A percentile compares a stretch with the other conserved stretches of the same genome.
Conservation (phyloP, 2,888 invertebrate species). For the Acanthacorydalis orientalis region DNA sequence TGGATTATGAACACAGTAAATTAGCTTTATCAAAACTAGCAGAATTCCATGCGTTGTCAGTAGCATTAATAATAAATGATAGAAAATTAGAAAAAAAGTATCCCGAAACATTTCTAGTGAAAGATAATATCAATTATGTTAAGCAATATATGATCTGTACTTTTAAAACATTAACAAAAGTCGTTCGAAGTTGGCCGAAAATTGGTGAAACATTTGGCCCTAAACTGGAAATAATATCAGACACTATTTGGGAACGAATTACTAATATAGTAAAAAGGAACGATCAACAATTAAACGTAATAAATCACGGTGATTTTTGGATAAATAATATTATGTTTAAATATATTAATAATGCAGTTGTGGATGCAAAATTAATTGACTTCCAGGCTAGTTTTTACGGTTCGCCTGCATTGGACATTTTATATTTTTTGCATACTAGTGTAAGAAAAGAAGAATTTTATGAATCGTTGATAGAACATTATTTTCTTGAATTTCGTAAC, state of each 20-base stretch:
- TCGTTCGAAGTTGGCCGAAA: not conserved
- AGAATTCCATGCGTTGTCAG: constrained; percentile 21
- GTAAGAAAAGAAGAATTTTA: not conserved
- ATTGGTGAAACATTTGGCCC: not conserved
- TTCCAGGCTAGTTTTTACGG: not conserved
- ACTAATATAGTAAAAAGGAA: not conserved
- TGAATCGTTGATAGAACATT: not conserved
- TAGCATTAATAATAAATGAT: not conserved
- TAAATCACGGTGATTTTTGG: constrained; percentile 5
- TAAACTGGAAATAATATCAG: not conserved
- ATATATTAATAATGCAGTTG: not conserved
- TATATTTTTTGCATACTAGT: constrained; percentile 2
- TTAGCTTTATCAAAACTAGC: constrained; percentile 20
- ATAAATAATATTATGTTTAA: constrained; percentile 5
- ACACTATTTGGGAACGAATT: not conserved
- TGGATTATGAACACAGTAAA: constrained; percentile 19
- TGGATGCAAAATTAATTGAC: constrained; percentile 2
- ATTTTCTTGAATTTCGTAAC: not conserved
- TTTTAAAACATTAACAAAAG: not conserved
- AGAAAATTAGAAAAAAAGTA: not conserved
- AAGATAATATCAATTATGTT: not conserved
- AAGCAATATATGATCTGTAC: not conserved
- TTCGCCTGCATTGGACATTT: constrained; percentile 2
- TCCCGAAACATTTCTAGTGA: not conserved
- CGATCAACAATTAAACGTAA: not conserved